Conservation (phyloP, 2,113 vertebrate species). For the Cebidichthys violaceus region DNA sequence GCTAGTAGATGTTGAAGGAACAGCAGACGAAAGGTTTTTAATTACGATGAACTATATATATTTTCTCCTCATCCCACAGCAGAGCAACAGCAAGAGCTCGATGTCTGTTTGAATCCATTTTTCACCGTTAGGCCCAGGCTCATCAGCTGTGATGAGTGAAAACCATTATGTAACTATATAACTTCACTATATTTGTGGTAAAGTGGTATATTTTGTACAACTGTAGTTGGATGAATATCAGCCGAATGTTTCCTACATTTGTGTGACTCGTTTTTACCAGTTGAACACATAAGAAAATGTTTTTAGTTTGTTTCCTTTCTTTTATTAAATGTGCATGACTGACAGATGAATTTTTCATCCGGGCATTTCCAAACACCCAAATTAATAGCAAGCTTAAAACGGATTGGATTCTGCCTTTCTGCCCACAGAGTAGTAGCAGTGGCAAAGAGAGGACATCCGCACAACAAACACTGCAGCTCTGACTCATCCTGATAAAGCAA, state of each 20-base stretch:
- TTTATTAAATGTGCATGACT: slow-evolving; percentile 49
- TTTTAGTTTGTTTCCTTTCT: slow-evolving; percentile 40
- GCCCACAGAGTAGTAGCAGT: slow-evolving; percentile 24
- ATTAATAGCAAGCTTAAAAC: slow-evolving; percentile 61
- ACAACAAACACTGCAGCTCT: slow-evolving; percentile 55
- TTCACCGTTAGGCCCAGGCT: too few relatives aligned
- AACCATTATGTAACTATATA: not conserved
- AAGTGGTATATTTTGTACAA: not conserved
- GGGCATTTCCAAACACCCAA: slow-evolving; percentile 60
- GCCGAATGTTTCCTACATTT: not conserved
- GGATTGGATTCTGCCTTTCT: slow-evolving; percentile 60
- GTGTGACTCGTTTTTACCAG: slow-evolving; percentile 19
- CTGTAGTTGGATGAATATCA: not conserved
- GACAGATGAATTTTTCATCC: slow-evolving; percentile 51
- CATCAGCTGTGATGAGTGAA: too few relatives aligned
- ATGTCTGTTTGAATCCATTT: not conserved
- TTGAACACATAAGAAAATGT: not conserved
- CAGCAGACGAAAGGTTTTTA: not conserved
- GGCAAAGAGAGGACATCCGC: slow-evolving; percentile 30
- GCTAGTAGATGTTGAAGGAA: not conserved
- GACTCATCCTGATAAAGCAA: slow-evolving; percentile 77
- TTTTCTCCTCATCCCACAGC: not conserved
- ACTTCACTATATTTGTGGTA: not conserved
- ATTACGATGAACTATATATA: not conserved
- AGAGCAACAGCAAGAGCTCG: not conserved